Conservation (phyloP, 2,888 invertebrate species). For the Schizaphis graminum region DNA sequence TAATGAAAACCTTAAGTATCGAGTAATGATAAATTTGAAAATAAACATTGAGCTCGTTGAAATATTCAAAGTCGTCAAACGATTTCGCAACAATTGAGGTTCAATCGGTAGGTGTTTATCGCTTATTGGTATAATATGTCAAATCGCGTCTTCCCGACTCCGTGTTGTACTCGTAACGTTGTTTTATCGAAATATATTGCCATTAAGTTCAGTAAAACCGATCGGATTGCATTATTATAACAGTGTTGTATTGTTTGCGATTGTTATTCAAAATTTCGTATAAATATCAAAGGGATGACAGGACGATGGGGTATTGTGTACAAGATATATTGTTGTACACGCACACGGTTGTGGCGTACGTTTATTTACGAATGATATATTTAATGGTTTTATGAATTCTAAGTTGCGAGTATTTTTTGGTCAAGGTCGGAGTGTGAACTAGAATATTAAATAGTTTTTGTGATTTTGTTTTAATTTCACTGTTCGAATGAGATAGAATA, state of each 20-base stretch:
- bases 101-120: not conserved
- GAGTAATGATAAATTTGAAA: not conserved
- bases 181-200: constrained; percentile 8
- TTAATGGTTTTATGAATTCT: not conserved
- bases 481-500: constrained; percentile 17
- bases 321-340: not conserved
- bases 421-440: constrained; percentile 28
- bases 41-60: not conserved
- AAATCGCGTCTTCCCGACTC: not conserved
- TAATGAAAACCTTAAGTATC: constrained; percentile 17
- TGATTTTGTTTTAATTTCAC: constrained; percentile 49
- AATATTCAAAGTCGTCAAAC: not conserved
- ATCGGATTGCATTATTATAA: constrained; percentile 8
- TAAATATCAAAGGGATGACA: constrained; percentile 12
- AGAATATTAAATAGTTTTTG: constrained; percentile 36
- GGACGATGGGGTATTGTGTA: constrained; percentile 12
- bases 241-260: constrained; percentile 31
- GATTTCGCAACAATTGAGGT: constrained; percentile 24
- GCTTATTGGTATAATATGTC: not conserved
- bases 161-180: not conserved
- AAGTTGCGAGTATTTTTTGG: not conserved
- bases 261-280: constrained; percentile 28
- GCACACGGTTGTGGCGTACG: not conserved
- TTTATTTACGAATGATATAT: not conserved
- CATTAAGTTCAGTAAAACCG: not conserved